Conservation (phyloP, 1,140 invertebrate genomes). For the fruit fly (Drosophila melanogaster) region Release_6_plus_ISO1_MT NT_033777.3:23137501-23138000, state of each 20-base stretch:
- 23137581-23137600: slow-evolving; percentile 62
- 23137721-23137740: neutral
- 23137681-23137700: slow-evolving; percentile 50
- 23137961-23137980: slow-evolving; percentile 70
- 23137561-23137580: slow-evolving; percentile 82
- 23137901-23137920: slow-evolving; percentile 1
- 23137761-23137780: slow-evolving; percentile 78
- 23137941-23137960: slow-evolving; percentile 82
- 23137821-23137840: slow-evolving; percentile 62
- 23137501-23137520: slow-evolving; percentile 18
- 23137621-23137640: slow-evolving; percentile 80
- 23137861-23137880: slow-evolving; percentile 51
- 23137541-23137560: slow-evolving; percentile 79
- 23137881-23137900: neutral
- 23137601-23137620: slow-evolving; percentile 56
- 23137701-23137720: slow-evolving; percentile 53
- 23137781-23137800: slow-evolving; percentile 79
- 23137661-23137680: slow-evolving; percentile 20
- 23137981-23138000: slow-evolving; percentile 83
- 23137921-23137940: slow-evolving; percentile 79
- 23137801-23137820: slow-evolving; percentile 69
- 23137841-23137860: slow-evolving; percentile 57
- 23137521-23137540: slow-evolving; percentile 64
- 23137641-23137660: slow-evolving; percentile 72
- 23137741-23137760: neutral